Evolutionary conservation across 2,888 invertebrate genomes (phyloP), one percentile per base, ranked within the genome.

Genomic region (Endomychus coccineus): DNA sequence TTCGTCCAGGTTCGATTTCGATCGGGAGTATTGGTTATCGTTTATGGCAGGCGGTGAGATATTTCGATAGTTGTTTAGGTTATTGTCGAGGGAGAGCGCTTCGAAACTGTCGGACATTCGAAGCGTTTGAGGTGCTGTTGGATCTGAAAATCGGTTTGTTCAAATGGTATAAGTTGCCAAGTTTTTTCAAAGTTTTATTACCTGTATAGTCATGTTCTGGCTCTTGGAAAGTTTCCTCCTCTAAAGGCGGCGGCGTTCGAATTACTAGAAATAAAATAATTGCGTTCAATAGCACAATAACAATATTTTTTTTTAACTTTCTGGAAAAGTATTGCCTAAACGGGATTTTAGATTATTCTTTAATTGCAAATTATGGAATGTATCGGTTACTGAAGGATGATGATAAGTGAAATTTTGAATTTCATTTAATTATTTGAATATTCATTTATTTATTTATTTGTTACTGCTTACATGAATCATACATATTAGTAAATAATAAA

Each of bases 241-340:
- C 17, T 19, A 31, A 34, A 16, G 70, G 67, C 28, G 70, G 74
- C 48, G 78, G 77, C 43, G 79, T 78, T 54, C 78, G 71, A 58
- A 67, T 67, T 58, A 79, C 78, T 79, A 70, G 53, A 74, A 74
- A 64, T 62, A 57, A 25, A 10, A 19, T 19, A n/a, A n/a, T n/a
- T n/a, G n/a, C n/a, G n/a, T n/a, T n/a, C n/a, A n/a, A n/a, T n/a
- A n/a, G n/a, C n/a, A n/a, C n/a, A n/a, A n/a, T n/a, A n/a, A n/a
- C n/a, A n/a, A n/a, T n/a, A n/a, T n/a, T n/a, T n/a, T n/a, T n/a
- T n/a, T n/a, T n/a, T n/a, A n/a, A n/a, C n/a, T n/a, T n/a, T n/a
- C n/a, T n/a, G n/a, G n/a, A n/a, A n/a, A n/a, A n/a, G n/a, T n/a
- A n/a, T n/a, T n/a, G n/a, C n/a, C n/a, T n/a, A n/a, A n/a, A n/a